Base-by-base conservation (phyloP, 2,888 invertebrate species). In the Acronicta leporina region DNA sequence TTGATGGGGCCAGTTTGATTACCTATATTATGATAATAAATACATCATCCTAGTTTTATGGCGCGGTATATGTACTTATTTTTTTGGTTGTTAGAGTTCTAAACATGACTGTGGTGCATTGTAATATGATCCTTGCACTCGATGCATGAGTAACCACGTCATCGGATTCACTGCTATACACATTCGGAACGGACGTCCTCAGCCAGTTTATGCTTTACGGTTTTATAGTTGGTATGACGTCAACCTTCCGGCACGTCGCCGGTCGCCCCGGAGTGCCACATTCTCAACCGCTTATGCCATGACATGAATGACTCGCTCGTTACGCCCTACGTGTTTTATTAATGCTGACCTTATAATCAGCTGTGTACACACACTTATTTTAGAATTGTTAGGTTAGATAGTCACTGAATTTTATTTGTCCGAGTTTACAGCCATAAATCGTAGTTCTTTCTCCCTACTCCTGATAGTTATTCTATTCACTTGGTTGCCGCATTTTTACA, bases 131-230 rank as follows among this genome's bases (percentile, higher is more conserved):
- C 63, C 59, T 63, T 76, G 77, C 82, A 83, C 66, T 83, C 82
- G 72, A 68, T 84, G 78, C 78, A 80, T 73, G 59, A 62, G 66
- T 63, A 71, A 74, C 69, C 65, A 83, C 82, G 86, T 89, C 86
- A 88, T 85, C 79, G 74, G 75, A 73, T 80, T 83, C 76, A 72
- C 72, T 78, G 71, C 75, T 83, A 82, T 83, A 84, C 82, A 80
- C 81, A 87, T 88, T 88, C 75, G 75, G 85, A 88, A 83, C 87
- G 90, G 89, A 90, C 82, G 85, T 90, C 87, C 87, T 89, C 84
- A 77, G 85, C 89, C 85, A 77, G 84, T 85, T 84, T 82, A 86
- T 84, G 82, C 81, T 85, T 84, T 86, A 86, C 83, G 78, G 82
- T 86, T 84, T 78, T 85, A 81, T 83, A 85, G 82, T 82, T 82